A percentile compares a stretch with the other conserved stretches of the same genome.
Conservation (phyloP, 2,113 vertebrate genomes). For the Empidonax traillii region DNA sequence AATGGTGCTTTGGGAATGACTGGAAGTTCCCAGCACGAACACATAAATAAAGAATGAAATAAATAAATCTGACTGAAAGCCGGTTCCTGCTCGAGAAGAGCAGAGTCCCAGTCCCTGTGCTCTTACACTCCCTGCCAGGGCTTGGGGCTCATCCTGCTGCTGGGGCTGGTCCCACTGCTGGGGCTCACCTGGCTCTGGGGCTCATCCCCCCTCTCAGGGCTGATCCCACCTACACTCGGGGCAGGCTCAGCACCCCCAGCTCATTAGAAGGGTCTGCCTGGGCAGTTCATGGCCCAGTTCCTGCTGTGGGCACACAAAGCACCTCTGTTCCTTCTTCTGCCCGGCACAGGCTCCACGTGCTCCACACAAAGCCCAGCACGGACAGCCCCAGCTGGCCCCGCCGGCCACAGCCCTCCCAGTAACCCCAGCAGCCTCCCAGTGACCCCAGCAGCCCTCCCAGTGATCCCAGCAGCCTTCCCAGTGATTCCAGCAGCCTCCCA, state of each 20-base stretch:
- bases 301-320: neutral
- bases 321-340: neutral
- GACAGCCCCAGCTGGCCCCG: neutral
- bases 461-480: no score
- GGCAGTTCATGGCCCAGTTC: neutral
- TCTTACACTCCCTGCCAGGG: neutral
- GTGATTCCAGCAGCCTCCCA: no score
- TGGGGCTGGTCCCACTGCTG: neutral
- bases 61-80: neutral
- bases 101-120: neutral
- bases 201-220: neutral
- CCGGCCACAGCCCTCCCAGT: neutral
- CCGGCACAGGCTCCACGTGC: neutral
- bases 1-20: fast-evolving
- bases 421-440: no score
- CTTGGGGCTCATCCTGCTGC: neutral
- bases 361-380: neutral
- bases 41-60: neutral
- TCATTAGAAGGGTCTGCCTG: neutral
- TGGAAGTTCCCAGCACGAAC: fast-evolving
- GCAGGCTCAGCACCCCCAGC: neutral
- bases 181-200: no score
- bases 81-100: neutral
- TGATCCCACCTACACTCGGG: fast-evolving
- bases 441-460: no score